Evolutionary conservation across 2,888 invertebrate species (phyloP), one percentile per base, ranked within the genome.

Genomic region (Trissolcus japonicus): DNA sequence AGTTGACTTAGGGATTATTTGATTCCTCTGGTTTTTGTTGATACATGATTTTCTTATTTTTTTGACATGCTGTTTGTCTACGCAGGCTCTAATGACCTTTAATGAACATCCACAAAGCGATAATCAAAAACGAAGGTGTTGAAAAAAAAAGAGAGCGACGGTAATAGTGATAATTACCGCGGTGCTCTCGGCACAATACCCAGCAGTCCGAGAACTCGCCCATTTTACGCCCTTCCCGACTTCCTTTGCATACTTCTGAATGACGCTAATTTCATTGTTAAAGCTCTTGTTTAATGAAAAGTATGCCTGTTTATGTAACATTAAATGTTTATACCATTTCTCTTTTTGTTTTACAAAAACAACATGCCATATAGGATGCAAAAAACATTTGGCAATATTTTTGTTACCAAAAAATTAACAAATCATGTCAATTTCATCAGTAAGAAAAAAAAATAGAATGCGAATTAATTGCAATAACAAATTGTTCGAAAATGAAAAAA

Each of bases 111-210:
- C 29, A 56, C 17, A 55, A 69, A 63, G 65, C 29, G 73, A 73
- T 73, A 78, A 78, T 78, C 73, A 63, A 73, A 67, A 78, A 56
- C 53, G 73, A 56, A 78, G 73, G 73, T 69, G 69, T 73, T 62
- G 63, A 25, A 71, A 77, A 66, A 61, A 77, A 77, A 78, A 76
- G 54, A 57, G 71, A 57, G 65, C 69, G 61, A 55, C 21, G 65
- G 41, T 73, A 78, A 69, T 61, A 54, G 73, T 78, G 73, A 60
- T 78, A 73, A 73, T 78, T 68, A 69, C 17, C 41, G 41, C 17
- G 63, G 55, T 72, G 62, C 43, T 62, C 65, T 19, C 7, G 16
- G 46, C 55, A 63, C 61, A 65, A 69, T 72, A 53, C 48, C 59
- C 62, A 35, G 69, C 60, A 71, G 71, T 40, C 48, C 4, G 40